Evolutionary conservation across 2,797 vertebrate genomes (phyloP).

Genomic region (Leuciscus waleckii): DNA sequence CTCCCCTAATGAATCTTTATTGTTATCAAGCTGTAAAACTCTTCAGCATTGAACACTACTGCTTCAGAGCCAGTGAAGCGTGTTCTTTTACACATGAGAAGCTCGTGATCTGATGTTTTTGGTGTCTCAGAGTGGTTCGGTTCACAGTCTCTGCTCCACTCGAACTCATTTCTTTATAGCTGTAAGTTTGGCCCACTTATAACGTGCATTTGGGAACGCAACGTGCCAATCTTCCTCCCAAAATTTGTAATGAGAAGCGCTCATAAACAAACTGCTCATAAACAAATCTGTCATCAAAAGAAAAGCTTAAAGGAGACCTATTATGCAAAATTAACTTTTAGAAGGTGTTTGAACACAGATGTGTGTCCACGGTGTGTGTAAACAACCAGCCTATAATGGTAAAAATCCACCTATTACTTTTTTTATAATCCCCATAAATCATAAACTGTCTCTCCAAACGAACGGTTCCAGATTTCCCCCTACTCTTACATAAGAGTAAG

Average conservation of each 20-base stretch:
- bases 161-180: background rate
- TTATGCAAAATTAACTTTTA: too few relatives aligned
- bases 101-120: background rate
- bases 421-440: too few relatives aligned
- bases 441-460: too few relatives aligned
- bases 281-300: background rate
- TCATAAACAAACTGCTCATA: too few relatives aligned
- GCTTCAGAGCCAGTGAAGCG: background rate
- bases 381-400: too few relatives aligned
- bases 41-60: background rate
- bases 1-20: conserved; percentile 28
- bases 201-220: background rate
- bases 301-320: background rate
- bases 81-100: background rate
- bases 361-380: too few relatives aligned
- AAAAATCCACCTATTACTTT: too few relatives aligned
- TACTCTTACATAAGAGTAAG: too few relatives aligned
- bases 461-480: too few relatives aligned
- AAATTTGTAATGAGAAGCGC: too few relatives aligned
- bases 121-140: background rate
- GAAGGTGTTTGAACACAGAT: too few relatives aligned
- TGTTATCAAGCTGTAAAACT: conserved; percentile 16
- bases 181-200: background rate
- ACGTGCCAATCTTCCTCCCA: background rate
- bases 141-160: background rate